These are phyloP conservation scores for Urocyon cinereoargenteus DNA, from an alignment of 2,797 vertebrate genomes.

Conservation along the genomic window DNA sequence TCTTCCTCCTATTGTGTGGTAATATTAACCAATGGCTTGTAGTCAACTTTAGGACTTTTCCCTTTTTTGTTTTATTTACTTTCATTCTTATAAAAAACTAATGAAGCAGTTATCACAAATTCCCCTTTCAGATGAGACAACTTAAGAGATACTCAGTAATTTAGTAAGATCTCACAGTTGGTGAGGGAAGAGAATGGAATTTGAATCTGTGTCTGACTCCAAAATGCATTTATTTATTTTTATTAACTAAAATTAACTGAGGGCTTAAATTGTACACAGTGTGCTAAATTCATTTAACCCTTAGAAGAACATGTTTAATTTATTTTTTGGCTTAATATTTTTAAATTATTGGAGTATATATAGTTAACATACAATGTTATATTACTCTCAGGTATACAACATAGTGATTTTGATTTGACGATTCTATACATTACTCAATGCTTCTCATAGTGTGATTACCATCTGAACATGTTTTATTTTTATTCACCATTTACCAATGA, in stretches of 20 bases:
- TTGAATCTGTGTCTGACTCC: not conserved
- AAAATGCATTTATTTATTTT: conserved; percentile 23
- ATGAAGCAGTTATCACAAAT: not conserved
- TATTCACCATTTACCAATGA: not conserved
- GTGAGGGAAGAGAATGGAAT: not conserved
- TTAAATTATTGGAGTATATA: not conserved
- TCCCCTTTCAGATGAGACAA: conserved; percentile 1
- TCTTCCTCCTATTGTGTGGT: not conserved
- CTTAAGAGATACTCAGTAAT: not conserved
- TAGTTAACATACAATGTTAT: not conserved
- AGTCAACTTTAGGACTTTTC: not conserved
- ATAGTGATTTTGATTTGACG: not conserved
- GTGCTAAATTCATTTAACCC: not conserved
- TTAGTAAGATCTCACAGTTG: not conserved
- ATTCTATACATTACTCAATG: not conserved
- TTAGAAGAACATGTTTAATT: not conserved
- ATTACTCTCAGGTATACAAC: not conserved
- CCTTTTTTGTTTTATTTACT: not conserved
- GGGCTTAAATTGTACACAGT: not conserved
- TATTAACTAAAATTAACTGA: conserved; percentile 20
- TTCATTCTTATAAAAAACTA: not conserved
- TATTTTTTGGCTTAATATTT: not conserved
- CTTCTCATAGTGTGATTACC: not conserved
- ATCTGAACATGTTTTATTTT: conserved; percentile 44
- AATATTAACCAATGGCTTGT: not conserved